A percentile compares a stretch with the other conserved stretches of the same genome.
These are phyloP conservation scores for Nasonia giraulti DNA, from an alignment of 1,140 invertebrate genomes.

Conservation along the genomic window DNA sequence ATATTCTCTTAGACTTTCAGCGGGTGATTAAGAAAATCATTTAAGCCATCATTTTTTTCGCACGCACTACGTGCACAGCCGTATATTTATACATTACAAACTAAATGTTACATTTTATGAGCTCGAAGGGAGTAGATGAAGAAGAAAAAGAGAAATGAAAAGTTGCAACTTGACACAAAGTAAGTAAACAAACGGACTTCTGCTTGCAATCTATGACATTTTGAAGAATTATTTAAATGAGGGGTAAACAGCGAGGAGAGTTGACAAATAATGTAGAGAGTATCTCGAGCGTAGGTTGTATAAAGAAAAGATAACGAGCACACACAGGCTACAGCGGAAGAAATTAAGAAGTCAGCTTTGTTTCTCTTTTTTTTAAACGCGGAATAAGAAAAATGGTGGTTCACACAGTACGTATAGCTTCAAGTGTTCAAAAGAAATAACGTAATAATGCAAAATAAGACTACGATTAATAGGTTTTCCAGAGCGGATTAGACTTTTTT, in stretches of 20 bases:
- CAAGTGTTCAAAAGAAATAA: slow-evolving; percentile 30
- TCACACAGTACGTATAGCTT: slow-evolving; percentile 34
- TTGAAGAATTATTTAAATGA: not conserved
- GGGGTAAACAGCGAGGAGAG: not conserved
- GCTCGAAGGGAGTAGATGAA: not conserved
- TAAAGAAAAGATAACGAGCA: not conserved
- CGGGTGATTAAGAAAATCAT: slow-evolving; percentile 4
- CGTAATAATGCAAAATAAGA: slow-evolving; percentile 26
- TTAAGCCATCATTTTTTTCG: slow-evolving; percentile 24
- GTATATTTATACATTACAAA: not conserved
- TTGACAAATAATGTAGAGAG: not conserved
- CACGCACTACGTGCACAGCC: not conserved
- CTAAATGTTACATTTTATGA: slow-evolving; percentile 14
- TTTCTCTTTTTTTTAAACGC: slow-evolving; percentile 18
- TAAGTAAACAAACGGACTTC: slow-evolving; percentile 40
- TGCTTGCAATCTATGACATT: slow-evolving; percentile 21
- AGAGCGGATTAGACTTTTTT: slow-evolving; percentile 40
- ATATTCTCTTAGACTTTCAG: slow-evolving; percentile 34
- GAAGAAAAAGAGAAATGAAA: not conserved
- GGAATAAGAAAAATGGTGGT: slow-evolving; percentile 21
- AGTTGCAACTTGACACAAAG: slow-evolving; percentile 10
- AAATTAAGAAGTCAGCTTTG: not conserved
- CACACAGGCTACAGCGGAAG: not conserved
- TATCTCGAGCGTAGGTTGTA: not conserved
- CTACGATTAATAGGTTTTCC: slow-evolving; percentile 37